Percentiles rank a stretch among this genome's conserved stretches.
Evolutionary conservation across 35 echinoderm and acorn worm genomes (phyloP).

Genomic region (Lytechinus pictus): DNA sequence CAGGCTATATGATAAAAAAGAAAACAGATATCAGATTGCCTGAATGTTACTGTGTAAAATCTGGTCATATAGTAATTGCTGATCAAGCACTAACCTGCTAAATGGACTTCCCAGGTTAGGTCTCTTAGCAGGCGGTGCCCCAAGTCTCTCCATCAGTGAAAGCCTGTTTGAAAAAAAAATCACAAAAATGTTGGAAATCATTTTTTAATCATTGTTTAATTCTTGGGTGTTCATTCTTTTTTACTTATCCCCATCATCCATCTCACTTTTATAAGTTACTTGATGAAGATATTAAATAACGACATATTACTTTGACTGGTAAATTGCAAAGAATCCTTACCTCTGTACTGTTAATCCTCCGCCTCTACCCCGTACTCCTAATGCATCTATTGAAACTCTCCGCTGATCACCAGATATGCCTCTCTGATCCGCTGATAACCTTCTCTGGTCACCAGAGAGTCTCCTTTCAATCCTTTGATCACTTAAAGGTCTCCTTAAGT

Average conservation of each 20-base stretch:
- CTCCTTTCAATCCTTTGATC: conserved; percentile 56
- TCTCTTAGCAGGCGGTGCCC: conserved; percentile 77
- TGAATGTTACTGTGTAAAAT: too few species aligned
- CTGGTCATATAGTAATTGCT: neutral
- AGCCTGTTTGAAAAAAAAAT: neutral
- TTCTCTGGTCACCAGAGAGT: conserved; percentile 23
- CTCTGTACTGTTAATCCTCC: conserved; percentile 68
- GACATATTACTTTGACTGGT: neutral
- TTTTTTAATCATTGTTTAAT: too few species aligned
- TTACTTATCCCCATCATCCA: neutral
- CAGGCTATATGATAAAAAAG: too few species aligned
- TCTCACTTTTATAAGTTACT: neutral
- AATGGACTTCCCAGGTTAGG: conserved; percentile 89
- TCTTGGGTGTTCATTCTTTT: neutral
- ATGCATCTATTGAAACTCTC: conserved; percentile 68
- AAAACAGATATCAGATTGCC: too few species aligned
- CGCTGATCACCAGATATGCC: conserved; percentile 48
- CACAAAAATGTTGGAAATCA: too few species aligned
- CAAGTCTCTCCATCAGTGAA: conserved; percentile 72
- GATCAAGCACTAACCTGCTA: conserved; percentile 79
- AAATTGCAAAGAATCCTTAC: conserved; percentile 28
- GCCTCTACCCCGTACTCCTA: conserved; percentile 73
- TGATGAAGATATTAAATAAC: neutral
- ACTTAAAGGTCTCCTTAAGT: conserved; percentile 12
- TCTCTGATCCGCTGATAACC: conserved; percentile 23